Percentiles rank a stretch among this genome's conserved stretches.
phyloP scores from a whole-genome alignment of 2,888 invertebrate genomes.

The Dynastes grantii region DNA sequence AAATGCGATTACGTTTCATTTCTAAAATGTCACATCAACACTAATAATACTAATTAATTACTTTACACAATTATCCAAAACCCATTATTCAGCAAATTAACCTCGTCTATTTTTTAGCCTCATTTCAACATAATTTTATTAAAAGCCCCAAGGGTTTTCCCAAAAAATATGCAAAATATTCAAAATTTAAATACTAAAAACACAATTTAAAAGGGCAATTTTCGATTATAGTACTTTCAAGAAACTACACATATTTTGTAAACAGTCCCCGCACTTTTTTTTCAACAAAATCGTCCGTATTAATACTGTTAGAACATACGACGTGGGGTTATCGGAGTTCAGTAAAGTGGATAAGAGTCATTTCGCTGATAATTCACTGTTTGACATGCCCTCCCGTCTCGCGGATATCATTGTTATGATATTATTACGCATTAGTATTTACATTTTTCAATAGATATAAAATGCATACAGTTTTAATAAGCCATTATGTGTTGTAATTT shows the following conservation, averaged over 20 bases:
- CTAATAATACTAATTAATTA: neutral
- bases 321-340: constrained; percentile 11
- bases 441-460: constrained; percentile 1
- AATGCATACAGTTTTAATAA: neutral
- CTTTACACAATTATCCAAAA: neutral
- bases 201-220: neutral
- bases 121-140: too few relatives aligned
- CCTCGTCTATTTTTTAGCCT: neutral
- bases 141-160: too few relatives aligned
- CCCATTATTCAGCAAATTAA: neutral
- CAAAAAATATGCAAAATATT: too few relatives aligned
- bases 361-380: constrained; percentile 20
- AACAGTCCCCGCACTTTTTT: constrained; percentile 3
- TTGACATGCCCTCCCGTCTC: constrained; percentile 3
- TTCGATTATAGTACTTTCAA: neutral
- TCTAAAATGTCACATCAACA: neutral
- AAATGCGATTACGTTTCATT: neutral
- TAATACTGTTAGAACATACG: constrained; percentile 13
- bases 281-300: neutral
- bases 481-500: neutral
- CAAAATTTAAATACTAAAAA: neutral
- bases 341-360: constrained; percentile 6
- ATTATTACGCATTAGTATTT: constrained; percentile 29
- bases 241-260: neutral
- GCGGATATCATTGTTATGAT: constrained; percentile 24